Base-by-base conservation (phyloP, 2,797 vertebrate species). In the Sebastes glaucus region DNA sequence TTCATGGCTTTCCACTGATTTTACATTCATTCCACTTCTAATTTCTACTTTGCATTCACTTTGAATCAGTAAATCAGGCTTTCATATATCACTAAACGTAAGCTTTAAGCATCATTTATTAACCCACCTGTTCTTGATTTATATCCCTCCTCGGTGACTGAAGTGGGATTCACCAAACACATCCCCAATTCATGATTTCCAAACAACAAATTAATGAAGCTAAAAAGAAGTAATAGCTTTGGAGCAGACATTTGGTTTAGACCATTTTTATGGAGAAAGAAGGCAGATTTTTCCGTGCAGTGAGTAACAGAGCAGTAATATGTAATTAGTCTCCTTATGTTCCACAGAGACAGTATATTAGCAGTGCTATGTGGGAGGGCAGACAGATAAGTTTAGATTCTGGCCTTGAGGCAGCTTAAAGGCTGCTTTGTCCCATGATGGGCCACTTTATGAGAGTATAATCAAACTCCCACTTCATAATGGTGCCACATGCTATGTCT, bases 401-500 rank as follows among this genome's bases (percentile, higher is more conserved):
- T 64, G 32, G 81, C 74, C 81, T 74, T 38, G 69, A 84, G 77
- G 86, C 84, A 72, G 60, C 33, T 77, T 77, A 81, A 83, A 81
- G 72, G 69, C 77, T 68, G 74, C 60, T 86, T 69, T 81, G 57
- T 81, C 76, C 42, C 65, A 23, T 16, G 59, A 63, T 38, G 35
- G 28, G 56, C 38, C 46, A 30, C 56, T 81, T 88, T 66, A 84
- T 78, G 60, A 32, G 55, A 70, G 42, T 28, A 74, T 83, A 88
- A 84, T 87, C 81, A 86, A 83, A 81, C 83, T 87, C 81, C 75
- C 70, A 81, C 78, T 79, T 81, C 56, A 71, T 74, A 78, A 78
- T 64, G 64, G 61, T 33, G 16, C 72, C 14, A 25, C 68, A 70
- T 49, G 61, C 56, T 59, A 55, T 3, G 52, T 18, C n/a, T 65